Evolutionary conservation across 2,888 invertebrate species (phyloP).

Genomic region (Tipula confusa): DNA sequence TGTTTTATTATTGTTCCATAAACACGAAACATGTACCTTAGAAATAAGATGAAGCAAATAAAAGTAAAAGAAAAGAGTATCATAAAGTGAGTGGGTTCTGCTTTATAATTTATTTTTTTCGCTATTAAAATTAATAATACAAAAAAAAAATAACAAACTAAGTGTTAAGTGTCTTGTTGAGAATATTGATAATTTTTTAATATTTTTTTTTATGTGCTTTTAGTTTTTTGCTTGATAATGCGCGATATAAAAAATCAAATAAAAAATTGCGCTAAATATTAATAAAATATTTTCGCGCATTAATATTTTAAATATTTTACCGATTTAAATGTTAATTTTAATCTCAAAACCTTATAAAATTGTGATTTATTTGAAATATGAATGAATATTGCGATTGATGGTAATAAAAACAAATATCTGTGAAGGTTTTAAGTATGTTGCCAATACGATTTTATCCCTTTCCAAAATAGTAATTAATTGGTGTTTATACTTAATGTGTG

Average conservation of each 20-base stretch:
- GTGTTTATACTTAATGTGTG: neutral
- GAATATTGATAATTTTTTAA: slow-evolving; percentile 21
- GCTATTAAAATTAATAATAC: slow-evolving; percentile 7
- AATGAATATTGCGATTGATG: neutral
- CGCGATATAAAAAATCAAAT: neutral
- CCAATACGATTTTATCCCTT: neutral
- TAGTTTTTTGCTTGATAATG: neutral
- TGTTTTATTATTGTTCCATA: neutral
- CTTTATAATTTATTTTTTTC: neutral
- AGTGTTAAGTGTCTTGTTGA: slow-evolving; percentile 20
- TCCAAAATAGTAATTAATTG: neutral
- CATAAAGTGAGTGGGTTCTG: slow-evolving; percentile 9
- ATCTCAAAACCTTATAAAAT: slow-evolving; percentile 20
- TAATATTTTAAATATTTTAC: neutral
- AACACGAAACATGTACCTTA: neutral
- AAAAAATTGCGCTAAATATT: neutral
- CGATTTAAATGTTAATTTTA: slow-evolving; percentile 16
- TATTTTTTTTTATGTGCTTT: neutral
- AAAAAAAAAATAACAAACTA: neutral
- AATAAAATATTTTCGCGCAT: neutral
- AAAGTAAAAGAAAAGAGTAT: neutral
- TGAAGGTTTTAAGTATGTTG: neutral
- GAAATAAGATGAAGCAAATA: neutral
- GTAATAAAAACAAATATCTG: neutral
- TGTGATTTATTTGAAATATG: neutral